Percentiles rank a stretch among this genome's conserved stretches.
Conservation (phyloP, 2,797 vertebrate genomes). For the Carduelis carduelis region DNA sequence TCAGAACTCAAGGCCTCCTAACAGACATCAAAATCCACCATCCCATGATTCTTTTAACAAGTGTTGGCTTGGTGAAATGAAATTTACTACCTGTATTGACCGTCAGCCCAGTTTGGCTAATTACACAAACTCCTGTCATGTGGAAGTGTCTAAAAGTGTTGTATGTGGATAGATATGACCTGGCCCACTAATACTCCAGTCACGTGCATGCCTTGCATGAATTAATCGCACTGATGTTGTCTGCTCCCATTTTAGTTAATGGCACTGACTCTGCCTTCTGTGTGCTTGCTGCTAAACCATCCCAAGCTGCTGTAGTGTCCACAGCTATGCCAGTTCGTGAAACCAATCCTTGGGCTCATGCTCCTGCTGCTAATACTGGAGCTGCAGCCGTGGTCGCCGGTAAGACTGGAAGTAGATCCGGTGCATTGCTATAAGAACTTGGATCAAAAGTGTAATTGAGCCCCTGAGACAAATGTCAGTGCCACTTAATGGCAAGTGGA, state of each 20-base stretch:
- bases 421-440: conserved; percentile 56
- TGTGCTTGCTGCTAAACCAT: conserved; percentile 81
- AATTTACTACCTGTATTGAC: background rate
- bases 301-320: conserved; percentile 77
- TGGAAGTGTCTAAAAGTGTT: conserved; percentile 14
- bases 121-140: conserved; percentile 25
- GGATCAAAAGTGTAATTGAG: conserved; percentile 45
- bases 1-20: background rate
- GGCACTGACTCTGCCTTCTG: conserved; percentile 86
- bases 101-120: background rate
- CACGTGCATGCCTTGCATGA: conserved; percentile 71
- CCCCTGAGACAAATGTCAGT: conserved; percentile 10
- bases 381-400: conserved; percentile 73
- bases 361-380: conserved; percentile 85
- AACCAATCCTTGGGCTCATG: conserved; percentile 97
- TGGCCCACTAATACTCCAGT: conserved; percentile 41
- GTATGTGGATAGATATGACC: conserved; percentile 46
- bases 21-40: background rate
- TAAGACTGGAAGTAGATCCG: conserved; percentile 79
- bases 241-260: conserved; percentile 91
- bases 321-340: conserved; percentile 91
- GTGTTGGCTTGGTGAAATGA: background rate
- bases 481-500: conserved; percentile 29
- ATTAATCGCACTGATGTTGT: conserved; percentile 78
- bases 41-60: background rate